These are phyloP conservation scores for Pristionchus pacificus DNA, from an alignment of 1,140 invertebrate genomes.

Conservation along the genomic window DNA sequence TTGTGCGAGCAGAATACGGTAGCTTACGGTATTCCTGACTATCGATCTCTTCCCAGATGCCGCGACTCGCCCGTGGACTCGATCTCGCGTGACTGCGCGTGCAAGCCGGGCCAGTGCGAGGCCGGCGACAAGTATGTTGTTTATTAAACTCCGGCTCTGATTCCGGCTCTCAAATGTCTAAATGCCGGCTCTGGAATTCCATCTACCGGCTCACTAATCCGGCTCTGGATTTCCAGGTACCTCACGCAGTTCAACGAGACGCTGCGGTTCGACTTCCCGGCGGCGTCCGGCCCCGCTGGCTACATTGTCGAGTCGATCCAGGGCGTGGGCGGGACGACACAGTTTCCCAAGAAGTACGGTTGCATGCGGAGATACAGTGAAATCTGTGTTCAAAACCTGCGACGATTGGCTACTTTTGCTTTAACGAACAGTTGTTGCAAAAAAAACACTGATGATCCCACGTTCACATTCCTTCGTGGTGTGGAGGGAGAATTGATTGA, in stretches of 20 bases:
- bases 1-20: too few species aligned
- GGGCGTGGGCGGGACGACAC: slow-evolving; percentile 82
- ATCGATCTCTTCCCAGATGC: slow-evolving; percentile 62
- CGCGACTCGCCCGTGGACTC: slow-evolving; percentile 79
- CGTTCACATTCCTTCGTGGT: too few species aligned
- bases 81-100: slow-evolving; percentile 40
- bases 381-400: too few species aligned
- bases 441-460: too few species aligned
- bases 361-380: too few species aligned
- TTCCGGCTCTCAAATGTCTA: background rate
- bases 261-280: slow-evolving; percentile 72
- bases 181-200: background rate
- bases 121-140: slow-evolving; percentile 27
- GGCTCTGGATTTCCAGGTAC: slow-evolving; percentile 64
- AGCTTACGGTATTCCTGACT: too few species aligned
- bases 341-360: slow-evolving; percentile 72
- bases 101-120: slow-evolving; percentile 18
- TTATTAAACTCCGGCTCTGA: too few species aligned
- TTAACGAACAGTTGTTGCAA: too few species aligned
- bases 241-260: slow-evolving; percentile 75
- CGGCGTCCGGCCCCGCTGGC: slow-evolving; percentile 71
- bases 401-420: too few species aligned
- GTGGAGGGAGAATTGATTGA: too few species aligned
- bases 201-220: background rate
- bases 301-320: slow-evolving; percentile 88